A percentile compares a stretch with the other conserved stretches of the same genome.
phyloP scores from a whole-genome alignment of 2,797 vertebrate species.

The Silurus lanzhouensis region DNA sequence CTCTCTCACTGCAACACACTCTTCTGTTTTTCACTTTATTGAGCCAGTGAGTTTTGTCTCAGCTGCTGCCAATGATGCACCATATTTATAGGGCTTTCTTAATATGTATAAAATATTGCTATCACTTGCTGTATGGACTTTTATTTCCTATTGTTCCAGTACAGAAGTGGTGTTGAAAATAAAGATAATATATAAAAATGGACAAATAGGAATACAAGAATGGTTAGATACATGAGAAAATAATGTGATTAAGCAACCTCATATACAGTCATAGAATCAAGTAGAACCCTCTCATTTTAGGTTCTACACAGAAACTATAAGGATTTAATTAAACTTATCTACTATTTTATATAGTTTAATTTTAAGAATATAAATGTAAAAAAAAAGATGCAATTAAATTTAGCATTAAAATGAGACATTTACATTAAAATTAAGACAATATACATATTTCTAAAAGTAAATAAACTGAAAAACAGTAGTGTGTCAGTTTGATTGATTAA shows the following conservation, averaged over 20 bases:
- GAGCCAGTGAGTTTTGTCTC: constrained; percentile 38
- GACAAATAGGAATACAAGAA: neutral
- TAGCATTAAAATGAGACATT: neutral
- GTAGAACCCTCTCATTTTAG: too few relatives aligned
- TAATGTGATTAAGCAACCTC: neutral
- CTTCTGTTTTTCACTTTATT: constrained; percentile 45
- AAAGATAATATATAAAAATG: neutral
- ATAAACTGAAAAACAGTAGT: neutral
- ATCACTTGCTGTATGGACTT: neutral
- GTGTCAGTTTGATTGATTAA: neutral
- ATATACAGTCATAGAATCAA: neutral
- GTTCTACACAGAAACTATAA: too few relatives aligned
- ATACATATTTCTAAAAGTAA: neutral
- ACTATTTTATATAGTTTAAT: too few relatives aligned
- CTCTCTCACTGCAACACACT: constrained; percentile 59
- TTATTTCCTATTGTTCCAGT: neutral
- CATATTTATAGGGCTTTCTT: constrained; percentile 12
- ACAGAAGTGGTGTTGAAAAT: neutral
- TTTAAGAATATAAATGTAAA: neutral
- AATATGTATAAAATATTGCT: neutral
- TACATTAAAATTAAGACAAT: too few relatives aligned
- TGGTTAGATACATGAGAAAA: neutral
- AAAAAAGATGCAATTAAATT: neutral
- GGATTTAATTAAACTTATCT: too few relatives aligned
- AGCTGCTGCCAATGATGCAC: constrained; percentile 24